Percentiles rank a stretch among this genome's conserved stretches.
Evolutionary conservation across 1,140 invertebrate genomes (phyloP).

Genomic region (Dendroctonus ponderosae): DNA sequence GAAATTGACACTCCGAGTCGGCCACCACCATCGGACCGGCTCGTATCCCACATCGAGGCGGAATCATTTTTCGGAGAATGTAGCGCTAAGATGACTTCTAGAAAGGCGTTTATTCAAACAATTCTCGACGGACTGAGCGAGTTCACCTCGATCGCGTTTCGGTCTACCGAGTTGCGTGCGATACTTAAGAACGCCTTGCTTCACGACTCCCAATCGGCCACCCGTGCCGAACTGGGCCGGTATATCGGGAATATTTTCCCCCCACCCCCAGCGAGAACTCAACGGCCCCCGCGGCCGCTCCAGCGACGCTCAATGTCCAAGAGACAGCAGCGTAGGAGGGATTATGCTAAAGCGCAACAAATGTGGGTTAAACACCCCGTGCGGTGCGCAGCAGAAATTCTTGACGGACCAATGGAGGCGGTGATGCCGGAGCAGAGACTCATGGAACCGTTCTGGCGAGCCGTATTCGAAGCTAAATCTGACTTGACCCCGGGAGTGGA

Average conservation of each 20-base stretch:
- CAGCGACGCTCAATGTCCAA: neutral
- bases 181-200: too few relatives aligned
- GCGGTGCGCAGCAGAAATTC: neutral
- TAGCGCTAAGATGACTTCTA: neutral
- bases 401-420: neutral
- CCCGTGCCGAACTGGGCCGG: too few relatives aligned
- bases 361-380: neutral
- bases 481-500: neutral
- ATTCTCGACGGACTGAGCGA: neutral
- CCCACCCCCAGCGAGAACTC: too few relatives aligned
- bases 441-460: constrained; percentile 1
- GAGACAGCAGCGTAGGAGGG: neutral
- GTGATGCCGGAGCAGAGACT: neutral
- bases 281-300: too few relatives aligned
- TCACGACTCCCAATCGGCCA: neutral
- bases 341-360: neutral
- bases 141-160: neutral
- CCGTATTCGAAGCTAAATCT: neutral
- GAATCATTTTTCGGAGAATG: neutral
- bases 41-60: neutral
- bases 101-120: neutral
- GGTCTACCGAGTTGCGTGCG: neutral
- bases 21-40: neutral
- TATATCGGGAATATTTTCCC: too few relatives aligned
- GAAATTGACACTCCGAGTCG: too few relatives aligned